phyloP scores from a whole-genome alignment of 2,888 invertebrate genomes.

The Frankliniella intonsa region DNA sequence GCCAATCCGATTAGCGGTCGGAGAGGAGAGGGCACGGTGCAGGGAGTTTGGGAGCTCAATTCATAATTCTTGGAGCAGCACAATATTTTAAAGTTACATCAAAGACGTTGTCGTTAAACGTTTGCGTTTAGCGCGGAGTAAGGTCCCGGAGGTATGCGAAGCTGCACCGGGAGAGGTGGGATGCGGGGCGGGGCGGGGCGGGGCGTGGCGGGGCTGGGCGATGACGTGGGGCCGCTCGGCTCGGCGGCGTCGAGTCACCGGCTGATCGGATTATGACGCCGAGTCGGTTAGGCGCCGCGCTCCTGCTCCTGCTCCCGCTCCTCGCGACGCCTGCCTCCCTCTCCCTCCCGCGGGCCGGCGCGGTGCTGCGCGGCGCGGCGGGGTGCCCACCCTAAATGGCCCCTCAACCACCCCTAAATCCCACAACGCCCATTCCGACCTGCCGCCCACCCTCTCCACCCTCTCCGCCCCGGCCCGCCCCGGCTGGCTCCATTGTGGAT shows the following conservation, averaged over 20 bases:
- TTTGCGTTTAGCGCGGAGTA: no score
- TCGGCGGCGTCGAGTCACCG: neutral
- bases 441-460: neutral
- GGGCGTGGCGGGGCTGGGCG: neutral
- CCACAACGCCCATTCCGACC: neutral
- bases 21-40: no score
- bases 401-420: conserved; percentile 16
- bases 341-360: neutral
- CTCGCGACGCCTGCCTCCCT: no score
- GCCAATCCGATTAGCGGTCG: no score
- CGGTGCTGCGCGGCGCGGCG: neutral
- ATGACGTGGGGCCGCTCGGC: neutral
- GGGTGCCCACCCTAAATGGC: conserved; percentile 15
- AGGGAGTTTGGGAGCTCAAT: no score
- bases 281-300: neutral
- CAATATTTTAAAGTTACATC: no score
- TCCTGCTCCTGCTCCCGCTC: neutral
- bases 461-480: conserved; percentile 10
- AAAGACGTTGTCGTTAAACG: no score
- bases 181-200: neutral
- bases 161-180: no score
- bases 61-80: no score
- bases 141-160: no score
- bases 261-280: conserved; percentile 18
- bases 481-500: conserved; percentile 11